Percentiles rank a stretch among this genome's conserved stretches.
Conservation (phyloP, 2,888 invertebrate species). For the Tetranychus piercei region DNA sequence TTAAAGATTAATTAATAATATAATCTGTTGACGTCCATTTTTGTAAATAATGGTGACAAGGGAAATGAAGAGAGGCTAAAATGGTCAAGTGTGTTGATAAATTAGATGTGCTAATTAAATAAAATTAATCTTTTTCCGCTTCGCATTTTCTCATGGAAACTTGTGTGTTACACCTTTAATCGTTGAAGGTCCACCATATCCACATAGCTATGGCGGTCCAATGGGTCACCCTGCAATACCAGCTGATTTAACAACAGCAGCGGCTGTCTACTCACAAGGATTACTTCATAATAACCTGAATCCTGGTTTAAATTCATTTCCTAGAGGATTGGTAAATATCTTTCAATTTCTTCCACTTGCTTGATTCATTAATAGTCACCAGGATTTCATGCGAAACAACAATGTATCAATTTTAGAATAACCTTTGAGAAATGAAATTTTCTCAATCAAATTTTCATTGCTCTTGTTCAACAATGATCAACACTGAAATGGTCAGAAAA, state of each 20-base stretch:
- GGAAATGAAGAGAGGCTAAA: background rate
- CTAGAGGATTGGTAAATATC: constrained; percentile 33
- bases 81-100: background rate
- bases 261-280: constrained; percentile 40
- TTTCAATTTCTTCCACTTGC: too few relatives aligned
- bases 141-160: background rate
- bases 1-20: too few relatives aligned
- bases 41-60: too few relatives aligned
- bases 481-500: too few relatives aligned
- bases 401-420: too few relatives aligned
- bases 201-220: constrained; percentile 26
- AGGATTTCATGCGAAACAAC: too few relatives aligned
- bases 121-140: background rate
- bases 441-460: too few relatives aligned
- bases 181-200: constrained; percentile 27
- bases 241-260: constrained; percentile 26
- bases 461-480: too few relatives aligned
- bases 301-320: constrained; percentile 42
- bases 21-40: too few relatives aligned
- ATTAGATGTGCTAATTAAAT: background rate
- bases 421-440: too few relatives aligned
- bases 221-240: constrained; percentile 23
- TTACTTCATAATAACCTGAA: constrained; percentile 42
- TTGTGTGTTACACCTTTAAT: background rate
- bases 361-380: too few relatives aligned